Base-by-base conservation (phyloP, 2,797 vertebrate genomes). In the Rhabdophis nuchalis region DNA sequence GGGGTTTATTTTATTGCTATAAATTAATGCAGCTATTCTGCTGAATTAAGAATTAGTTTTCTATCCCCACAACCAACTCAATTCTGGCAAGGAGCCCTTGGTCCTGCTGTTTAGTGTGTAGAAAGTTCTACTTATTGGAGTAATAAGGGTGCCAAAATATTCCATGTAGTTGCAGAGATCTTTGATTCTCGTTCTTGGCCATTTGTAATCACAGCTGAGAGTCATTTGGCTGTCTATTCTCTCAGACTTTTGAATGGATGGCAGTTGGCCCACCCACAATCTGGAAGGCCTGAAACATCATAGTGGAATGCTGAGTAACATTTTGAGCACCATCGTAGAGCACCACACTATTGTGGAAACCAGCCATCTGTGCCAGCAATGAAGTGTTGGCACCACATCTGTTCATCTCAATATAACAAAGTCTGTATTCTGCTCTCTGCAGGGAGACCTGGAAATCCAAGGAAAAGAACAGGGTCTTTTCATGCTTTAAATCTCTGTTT, bases 141-240 rank as follows among this genome's bases (percentile, higher is more conserved):
- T 56, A 56, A 8, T 41, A 95, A 93, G 50, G 93, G 85, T 92
- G 91, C 92, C 93, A 92, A 94, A 94, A 92, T 94, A 90, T 90
- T 90, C 94, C 89, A 93, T 0, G 0, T 11, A 95, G 93, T 91
- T 87, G 89, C 72, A 92, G 95, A 91, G 94, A n/a, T 58, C 88
- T 94, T 91, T 96, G 93, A 91, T 93, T 52, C 85, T 94, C 95
- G 93, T 96, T 97, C 94, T 95, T 97, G 96, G 97, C 96, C 94
- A 94, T 95, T 96, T 93, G 89, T 95, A 96, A 96, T 93, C 96
- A 94, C 95, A 95, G 96, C 95, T 95, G 96, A 96, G 97, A 96
- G 95, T 96, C 97, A 97, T 95, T 97, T 97, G 97, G 97, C 96
- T 96, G 97, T 96, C 72, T 53, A 91, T 91, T 93, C 94, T 95